Base-by-base conservation (phyloP, 2,888 invertebrate genomes). In the Melieria crassipennis region DNA sequence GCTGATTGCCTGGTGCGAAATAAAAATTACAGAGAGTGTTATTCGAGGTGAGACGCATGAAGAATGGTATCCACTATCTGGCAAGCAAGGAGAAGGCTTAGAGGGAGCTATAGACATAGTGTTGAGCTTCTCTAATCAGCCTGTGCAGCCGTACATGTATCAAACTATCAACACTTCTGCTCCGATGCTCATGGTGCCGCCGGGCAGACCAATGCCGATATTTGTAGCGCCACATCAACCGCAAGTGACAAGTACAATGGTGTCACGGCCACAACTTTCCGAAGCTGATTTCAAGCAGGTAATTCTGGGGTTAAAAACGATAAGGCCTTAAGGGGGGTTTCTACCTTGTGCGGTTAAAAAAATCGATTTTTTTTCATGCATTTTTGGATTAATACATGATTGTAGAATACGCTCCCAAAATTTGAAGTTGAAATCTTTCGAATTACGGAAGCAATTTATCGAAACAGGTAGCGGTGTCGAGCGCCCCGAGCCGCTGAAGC, bases 21-120 rank as follows among this genome's bases (percentile, higher is more conserved):
- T 97, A 82, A 91, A 91, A 69, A 95, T 99, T 79, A 97, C 98
- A 1, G 90, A 91, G 65, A 90, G 92, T 70, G 95, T 97, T 11
- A 89, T 96, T 76, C 88, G 92, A 82, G 96, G 96, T 10, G 94
- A 97, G 84, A 96, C 96, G 0, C 92, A 94, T 78, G 98, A 99
- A 86, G 97, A 98, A 83, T 98, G 98, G 97, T 97, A 94, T 86
- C 92, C 93, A 4, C 88, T 99, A 73, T 95, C 92, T 84, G 98
- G 99, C 30, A 96, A 96, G 85, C 97, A 97, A 87, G 98, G 98
- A 0, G 97, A 98, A 76, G 95, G 93, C 61, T 91, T 94, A 79
- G 98, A 98, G 87, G 98, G 98, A 52, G 93, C 93, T 89, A 92
- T 99, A 80, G 96, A 97, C 87, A 88, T 99, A 57, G 94, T 98